Evolutionary conservation across 2,113 vertebrate species (phyloP).

Genomic region (Actenoides hombroni): DNA sequence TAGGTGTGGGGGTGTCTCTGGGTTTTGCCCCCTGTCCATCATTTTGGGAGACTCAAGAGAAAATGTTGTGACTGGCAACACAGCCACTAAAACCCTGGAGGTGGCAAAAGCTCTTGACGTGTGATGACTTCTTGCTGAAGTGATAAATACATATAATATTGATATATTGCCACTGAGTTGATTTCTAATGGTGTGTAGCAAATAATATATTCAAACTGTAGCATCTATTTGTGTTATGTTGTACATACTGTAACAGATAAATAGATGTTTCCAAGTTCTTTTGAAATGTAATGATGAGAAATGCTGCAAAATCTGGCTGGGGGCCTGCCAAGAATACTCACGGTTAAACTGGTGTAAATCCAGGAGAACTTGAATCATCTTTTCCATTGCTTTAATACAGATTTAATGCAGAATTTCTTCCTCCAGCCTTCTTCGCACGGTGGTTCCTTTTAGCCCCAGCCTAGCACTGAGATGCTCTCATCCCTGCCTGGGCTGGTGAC

Average conservation of each 20-base stretch:
- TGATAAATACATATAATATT: slow-evolving; percentile 10
- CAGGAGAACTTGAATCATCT: background rate
- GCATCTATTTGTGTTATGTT: background rate
- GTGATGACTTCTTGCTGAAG: background rate
- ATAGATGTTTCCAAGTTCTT: slow-evolving; percentile 22
- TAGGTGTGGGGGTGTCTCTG: background rate
- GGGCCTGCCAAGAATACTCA: background rate
- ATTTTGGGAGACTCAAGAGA: background rate
- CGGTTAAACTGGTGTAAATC: background rate
- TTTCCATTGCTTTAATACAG: background rate
- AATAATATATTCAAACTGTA: slow-evolving; percentile 32
- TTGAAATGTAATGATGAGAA: slow-evolving; percentile 27
- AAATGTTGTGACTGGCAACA: background rate
- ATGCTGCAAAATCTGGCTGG: background rate
- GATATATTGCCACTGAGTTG: background rate
- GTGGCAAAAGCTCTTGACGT: background rate
- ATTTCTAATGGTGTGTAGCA: slow-evolving; percentile 52
- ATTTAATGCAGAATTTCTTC: background rate
- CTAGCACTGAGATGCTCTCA: background rate
- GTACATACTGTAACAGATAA: slow-evolving; percentile 28
- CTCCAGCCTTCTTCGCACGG: background rate
- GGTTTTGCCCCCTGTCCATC: background rate
- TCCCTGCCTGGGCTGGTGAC: background rate
- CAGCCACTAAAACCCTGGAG: background rate
- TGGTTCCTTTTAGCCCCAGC: background rate